Evolutionary conservation across 2,888 invertebrate genomes (phyloP).

Genomic region (Drosophila meridiana): DNA sequence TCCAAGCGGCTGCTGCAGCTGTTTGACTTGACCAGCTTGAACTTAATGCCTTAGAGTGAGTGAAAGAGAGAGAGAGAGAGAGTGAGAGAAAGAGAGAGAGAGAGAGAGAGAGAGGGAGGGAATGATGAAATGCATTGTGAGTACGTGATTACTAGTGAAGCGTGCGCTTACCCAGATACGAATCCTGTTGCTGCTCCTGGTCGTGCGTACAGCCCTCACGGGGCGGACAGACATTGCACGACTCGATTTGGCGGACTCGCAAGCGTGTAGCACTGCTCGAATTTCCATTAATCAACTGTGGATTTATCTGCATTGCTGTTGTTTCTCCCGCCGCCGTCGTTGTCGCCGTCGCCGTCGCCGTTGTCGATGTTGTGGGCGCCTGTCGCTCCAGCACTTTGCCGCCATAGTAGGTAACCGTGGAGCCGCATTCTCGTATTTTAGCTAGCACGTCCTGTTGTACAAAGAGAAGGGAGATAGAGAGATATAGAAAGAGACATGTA

Average conservation of each 20-base stretch:
- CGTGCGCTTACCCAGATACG: slow-evolving; percentile 63
- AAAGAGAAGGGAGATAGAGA: slow-evolving; percentile 67
- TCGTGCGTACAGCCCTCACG: slow-evolving; percentile 63
- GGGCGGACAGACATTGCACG: slow-evolving; percentile 84
- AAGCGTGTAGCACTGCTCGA: slow-evolving; percentile 82
- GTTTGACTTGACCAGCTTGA: slow-evolving; percentile 93
- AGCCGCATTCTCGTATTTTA: slow-evolving; percentile 95
- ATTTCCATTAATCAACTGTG: slow-evolving; percentile 40
- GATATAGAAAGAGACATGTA: slow-evolving; percentile 18
- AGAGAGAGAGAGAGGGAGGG: background rate
- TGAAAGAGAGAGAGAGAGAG: background rate
- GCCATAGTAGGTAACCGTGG: slow-evolving; percentile 95
- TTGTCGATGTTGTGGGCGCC: background rate
- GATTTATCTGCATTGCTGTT: slow-evolving; percentile 39
- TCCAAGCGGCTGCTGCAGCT: slow-evolving; percentile 94
- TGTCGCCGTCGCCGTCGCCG: background rate
- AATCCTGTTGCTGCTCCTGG: slow-evolving; percentile 46
- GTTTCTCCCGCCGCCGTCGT: background rate
- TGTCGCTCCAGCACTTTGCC: slow-evolving; percentile 90
- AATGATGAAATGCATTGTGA: slow-evolving; percentile 4
- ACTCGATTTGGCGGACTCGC: slow-evolving; percentile 78
- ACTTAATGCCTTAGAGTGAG: slow-evolving; percentile 88
- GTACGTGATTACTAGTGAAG: background rate
- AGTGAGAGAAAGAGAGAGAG: background rate
- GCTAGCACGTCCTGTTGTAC: slow-evolving; percentile 89